Base-by-base conservation (phyloP, 2,888 invertebrate species). In the Agrotis exclamationis region DNA sequence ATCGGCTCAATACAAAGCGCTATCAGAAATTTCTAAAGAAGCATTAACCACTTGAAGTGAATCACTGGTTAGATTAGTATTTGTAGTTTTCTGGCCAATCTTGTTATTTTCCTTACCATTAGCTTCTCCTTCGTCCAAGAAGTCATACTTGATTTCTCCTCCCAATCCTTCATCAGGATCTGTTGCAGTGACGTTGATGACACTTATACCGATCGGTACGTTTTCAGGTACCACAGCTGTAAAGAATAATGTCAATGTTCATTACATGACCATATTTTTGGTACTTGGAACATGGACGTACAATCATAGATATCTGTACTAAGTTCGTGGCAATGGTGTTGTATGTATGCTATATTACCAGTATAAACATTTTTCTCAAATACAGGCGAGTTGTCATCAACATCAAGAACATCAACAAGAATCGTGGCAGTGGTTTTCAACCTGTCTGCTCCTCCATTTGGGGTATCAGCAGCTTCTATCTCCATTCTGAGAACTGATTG, bases 111-210 rank as follows among this genome's bases (percentile, higher is more conserved):
- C 70, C 89, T 88, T 89, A 97, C 97, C 98, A 88, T 96, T 97
- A 4, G 97, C 97, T 88, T 98, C 98, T 7, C 97, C 97, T 88
- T 98, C 97, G 83, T 98, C 97, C 1, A 97, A 95, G 54, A 98
- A 96, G 66, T 98, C 97, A 86, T 97, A 98, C 70, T 96, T 96
- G n/a, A 98, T 96, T 81, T 97, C 96, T 5, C 98, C 98, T 0
- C 98, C 97, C 0, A 97, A 94, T 0, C 97, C 98, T 90, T 98
- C 97, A 86, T 99, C 98, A 0, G 97, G 97, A 91, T 99, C 98
- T 0, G 94, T 97, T 0, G 98, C 98, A 5, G 97, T 96, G 1
- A 98, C 94, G 66, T 97, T 97, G 1, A 97, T 94, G 1, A 98
- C 97, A 65, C 97, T 97, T 22, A 97, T 97, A 54, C 97, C 97